Percentiles rank a stretch among this genome's conserved stretches.
These are phyloP conservation scores for Acanthopleura granulata DNA, from an alignment of 2,888 invertebrate genomes.

Conservation along the genomic window DNA sequence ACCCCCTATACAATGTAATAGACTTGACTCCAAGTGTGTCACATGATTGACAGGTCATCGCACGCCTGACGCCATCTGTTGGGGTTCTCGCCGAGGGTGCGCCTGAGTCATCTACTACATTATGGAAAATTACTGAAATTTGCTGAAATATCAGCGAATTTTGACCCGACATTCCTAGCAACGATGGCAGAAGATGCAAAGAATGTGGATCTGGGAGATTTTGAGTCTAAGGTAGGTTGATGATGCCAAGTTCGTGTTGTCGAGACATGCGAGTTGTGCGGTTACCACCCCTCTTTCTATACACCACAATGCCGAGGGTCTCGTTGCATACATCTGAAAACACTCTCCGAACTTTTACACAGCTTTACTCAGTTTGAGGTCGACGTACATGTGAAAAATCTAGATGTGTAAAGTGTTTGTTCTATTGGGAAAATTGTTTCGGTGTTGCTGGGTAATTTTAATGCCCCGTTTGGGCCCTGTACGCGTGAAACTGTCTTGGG, in stretches of 20 bases:
- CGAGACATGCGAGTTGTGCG: background rate
- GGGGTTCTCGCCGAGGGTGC: slow-evolving; percentile 15
- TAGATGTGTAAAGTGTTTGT: background rate
- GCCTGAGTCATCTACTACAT: background rate
- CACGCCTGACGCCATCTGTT: slow-evolving; percentile 10
- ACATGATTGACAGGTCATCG: slow-evolving; percentile 2
- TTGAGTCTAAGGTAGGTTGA: background rate
- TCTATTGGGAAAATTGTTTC: background rate
- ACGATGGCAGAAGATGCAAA: background rate
- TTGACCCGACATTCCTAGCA: too few species aligned
- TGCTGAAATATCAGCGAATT: too few species aligned
- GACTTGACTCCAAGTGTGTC: background rate
- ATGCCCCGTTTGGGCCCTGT: too few species aligned
- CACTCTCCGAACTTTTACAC: background rate
- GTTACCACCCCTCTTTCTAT: background rate
- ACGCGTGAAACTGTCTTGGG: too few species aligned
- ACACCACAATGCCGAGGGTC: slow-evolving; percentile 9
- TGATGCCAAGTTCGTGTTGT: background rate
- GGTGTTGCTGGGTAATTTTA: too few species aligned
- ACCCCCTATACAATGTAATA: background rate
- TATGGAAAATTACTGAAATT: background rate
- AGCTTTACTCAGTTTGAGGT: background rate
- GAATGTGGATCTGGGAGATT: slow-evolving; percentile 15
- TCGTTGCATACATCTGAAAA: background rate
- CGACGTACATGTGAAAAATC: background rate